A percentile compares a stretch with the other conserved stretches of the same genome.
Evolutionary conservation across 2,113 vertebrate genomes (phyloP).

Genomic region (Chloropsis hardwickii): DNA sequence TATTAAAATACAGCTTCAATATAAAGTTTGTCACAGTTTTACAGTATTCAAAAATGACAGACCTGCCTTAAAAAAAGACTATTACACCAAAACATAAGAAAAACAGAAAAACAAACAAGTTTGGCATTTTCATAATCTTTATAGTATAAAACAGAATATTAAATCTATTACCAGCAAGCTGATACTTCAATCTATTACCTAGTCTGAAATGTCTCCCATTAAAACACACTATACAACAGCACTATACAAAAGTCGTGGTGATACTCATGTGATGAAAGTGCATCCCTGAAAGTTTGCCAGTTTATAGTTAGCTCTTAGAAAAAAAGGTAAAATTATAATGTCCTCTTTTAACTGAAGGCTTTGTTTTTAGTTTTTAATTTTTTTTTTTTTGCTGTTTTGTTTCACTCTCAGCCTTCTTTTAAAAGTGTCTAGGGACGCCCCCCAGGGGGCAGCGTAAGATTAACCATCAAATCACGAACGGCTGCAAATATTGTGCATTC

Average conservation of each 20-base stretch:
- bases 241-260: conserved; percentile 86
- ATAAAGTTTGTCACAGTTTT: conserved; percentile 97
- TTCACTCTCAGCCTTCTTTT: conserved; percentile 75
- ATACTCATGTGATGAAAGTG: conserved; percentile 88
- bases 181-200: conserved; percentile 74
- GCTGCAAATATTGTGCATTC: conserved; percentile 99
- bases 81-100: conserved; percentile 85
- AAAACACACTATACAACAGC: conserved; percentile 94
- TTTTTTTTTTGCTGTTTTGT: conserved; percentile 65
- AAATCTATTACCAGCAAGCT: conserved; percentile 79
- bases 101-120: conserved; percentile 82
- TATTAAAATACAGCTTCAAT: conserved; percentile 97
- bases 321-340: conserved; percentile 57
- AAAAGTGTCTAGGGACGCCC: conserved; percentile 85
- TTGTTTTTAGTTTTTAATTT: not conserved
- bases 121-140: conserved; percentile 88
- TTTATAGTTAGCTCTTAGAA: conserved; percentile 78
- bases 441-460: conserved; percentile 89
- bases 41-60: conserved; percentile 92
- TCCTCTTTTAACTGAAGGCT: conserved; percentile 77
- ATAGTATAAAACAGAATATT: conserved; percentile 87
- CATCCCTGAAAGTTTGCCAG: conserved; percentile 86
- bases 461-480: conserved; percentile 98
- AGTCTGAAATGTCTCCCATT: conserved; percentile 77
- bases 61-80: conserved; percentile 84